Evolutionary conservation across 2,113 vertebrate species (phyloP).

Genomic region (Pachypanchax playfairii): DNA sequence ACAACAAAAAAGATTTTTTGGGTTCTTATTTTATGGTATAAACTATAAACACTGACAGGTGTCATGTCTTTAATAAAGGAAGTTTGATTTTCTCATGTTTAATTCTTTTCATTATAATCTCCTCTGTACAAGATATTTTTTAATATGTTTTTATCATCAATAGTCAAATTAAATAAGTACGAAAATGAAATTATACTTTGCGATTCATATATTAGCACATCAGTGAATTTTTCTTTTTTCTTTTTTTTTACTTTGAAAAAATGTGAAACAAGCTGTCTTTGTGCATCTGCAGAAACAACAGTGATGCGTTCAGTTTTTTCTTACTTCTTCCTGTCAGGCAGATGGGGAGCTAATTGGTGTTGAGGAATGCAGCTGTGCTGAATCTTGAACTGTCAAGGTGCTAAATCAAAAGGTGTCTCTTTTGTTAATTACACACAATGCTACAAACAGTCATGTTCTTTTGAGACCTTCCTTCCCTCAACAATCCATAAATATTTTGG

Average conservation of each 20-base stretch:
- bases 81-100: too few relatives aligned
- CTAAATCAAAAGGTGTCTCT: constrained; percentile 70
- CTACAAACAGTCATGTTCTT: constrained; percentile 69
- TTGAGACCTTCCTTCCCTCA: constrained; percentile 59
- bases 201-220: background rate
- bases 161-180: too few relatives aligned
- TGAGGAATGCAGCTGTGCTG: constrained; percentile 71
- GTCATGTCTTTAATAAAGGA: too few relatives aligned
- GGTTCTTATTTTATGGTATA: too few relatives aligned
- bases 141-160: too few relatives aligned
- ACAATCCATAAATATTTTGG: constrained; percentile 71
- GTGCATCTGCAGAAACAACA: constrained; percentile 45
- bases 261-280: constrained; percentile 28
- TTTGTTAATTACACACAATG: constrained; percentile 82
- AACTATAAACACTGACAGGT: too few relatives aligned
- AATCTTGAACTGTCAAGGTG: constrained; percentile 69
- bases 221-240: too few relatives aligned
- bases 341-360: constrained; percentile 76
- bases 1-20: too few relatives aligned
- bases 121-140: too few relatives aligned
- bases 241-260: constrained; percentile 11
- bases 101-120: too few relatives aligned
- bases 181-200: constrained; percentile 2
- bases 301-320: constrained; percentile 27
- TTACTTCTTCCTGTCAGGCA: constrained; percentile 49